Base-by-base conservation (phyloP, 2,797 vertebrate species). In the Neopelma chrysocephalum region DNA sequence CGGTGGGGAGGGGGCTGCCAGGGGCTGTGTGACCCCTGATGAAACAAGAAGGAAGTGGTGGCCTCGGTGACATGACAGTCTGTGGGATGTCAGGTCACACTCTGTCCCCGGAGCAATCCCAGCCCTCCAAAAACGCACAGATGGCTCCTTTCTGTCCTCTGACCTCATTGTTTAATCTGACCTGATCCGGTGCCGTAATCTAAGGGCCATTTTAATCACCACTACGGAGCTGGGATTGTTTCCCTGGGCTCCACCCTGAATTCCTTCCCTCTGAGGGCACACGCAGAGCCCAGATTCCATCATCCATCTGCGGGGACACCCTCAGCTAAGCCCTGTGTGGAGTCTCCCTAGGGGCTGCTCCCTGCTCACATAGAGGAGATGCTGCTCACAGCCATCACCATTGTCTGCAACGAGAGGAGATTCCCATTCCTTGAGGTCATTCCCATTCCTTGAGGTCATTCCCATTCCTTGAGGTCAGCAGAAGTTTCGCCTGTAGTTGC, bases 111-210 rank as follows among this genome's bases (percentile, higher is more conserved):
- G 26, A 61, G 77, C 6, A 1, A 23, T 71, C 90, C 64, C 82
- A 53, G 70, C 53, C 90, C 71, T 84, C 62, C 54, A 40, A 57
- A 5, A 5, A 15, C 12, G 66, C 88, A 83, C 95, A 97, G 96
- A 96, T 97, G 97, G 91, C 94, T 96, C 82, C 66, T 89, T 65
- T 87, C 96, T 36, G 6, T 73, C 93, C 54, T 92, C 93, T 95
- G 95, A 94, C 96, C 93, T 93, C 90, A 90, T 81, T 95, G 93
- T 90, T 89, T 94, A 94, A 94, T 94, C 96, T 94, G 94, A 94
- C 94, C 96, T 92, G 94, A 95, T 81, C 93, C 47, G 5, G 79
- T 27, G 81, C 83, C 82, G 31, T 84, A 78, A 81, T 96, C 92
- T 71, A 81, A 47, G 10, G 3, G 50, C 38, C 82, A 27, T 45